Base-by-base conservation (phyloP, 2,888 invertebrate genomes). In the Chloroclystis v-ata region DNA sequence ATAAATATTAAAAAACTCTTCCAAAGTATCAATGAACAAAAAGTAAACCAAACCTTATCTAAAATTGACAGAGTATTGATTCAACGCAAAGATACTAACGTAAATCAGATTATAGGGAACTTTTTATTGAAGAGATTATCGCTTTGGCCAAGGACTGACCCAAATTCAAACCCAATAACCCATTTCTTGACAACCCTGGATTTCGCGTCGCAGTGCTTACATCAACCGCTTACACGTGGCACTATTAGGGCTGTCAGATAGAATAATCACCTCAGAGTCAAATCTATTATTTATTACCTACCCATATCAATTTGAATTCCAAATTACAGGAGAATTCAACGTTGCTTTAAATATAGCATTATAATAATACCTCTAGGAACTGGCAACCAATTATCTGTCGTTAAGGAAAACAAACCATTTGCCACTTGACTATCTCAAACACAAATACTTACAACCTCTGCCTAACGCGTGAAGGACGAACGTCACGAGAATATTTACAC, bases 111-210 rank as follows among this genome's bases (percentile, higher is more conserved):
- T n/a, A 5, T 14, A 2, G 6, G n/a, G 20, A 20, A n/a, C 14
- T 33, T 33, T 14, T 33, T 33, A 33, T 33, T 16, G 14, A 16
- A 14, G 14, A 33, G 32, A 16, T 33, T 20, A 16, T 16, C 9
- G 13, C 28, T 10, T 11, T 20, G 16, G 16, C 8, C 10, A 67
- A 65, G 66, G 61, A 56, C 53, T 61, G 69, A 63, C 72, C 73
- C 60, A 75, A 69, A 72, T 71, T 33, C 28, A 68, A 72, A 72
- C 66, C 63, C 71, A 69, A 66, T 67, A 68, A 10, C 16, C n/a
- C 30, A 35, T 35, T 16, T 35, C 35, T 14, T 35, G 35, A 11
- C 35, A 35, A 35, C 11, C 35, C 35, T 35, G 16, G 20, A 10
- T 6, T 20, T 10, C 55, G 58, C 56, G 55, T 52, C 44, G 47